Conservation (phyloP, 2,797 vertebrate species). For the Meriones psammophilus region DNA sequence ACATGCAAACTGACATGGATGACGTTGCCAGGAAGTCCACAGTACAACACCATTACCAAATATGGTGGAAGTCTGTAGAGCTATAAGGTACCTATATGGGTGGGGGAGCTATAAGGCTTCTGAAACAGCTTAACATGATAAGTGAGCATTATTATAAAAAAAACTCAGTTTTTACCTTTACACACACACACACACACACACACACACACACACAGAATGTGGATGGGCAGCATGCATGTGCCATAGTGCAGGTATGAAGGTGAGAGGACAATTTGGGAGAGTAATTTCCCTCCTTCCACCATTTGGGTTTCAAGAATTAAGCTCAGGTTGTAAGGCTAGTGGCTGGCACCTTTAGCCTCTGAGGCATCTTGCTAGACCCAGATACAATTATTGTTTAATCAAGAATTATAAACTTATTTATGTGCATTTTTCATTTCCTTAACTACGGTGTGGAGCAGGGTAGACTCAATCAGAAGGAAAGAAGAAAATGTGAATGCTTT, state of each 20-base stretch:
- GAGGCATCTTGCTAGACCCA: not conserved
- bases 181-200: not conserved
- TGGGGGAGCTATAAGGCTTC: not conserved
- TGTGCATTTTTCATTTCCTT: not conserved
- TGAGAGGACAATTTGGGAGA: not conserved
- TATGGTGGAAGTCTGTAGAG: not conserved
- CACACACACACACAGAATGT: not conserved
- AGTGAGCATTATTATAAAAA: not conserved
- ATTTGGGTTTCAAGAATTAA: not conserved
- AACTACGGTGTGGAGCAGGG: not conserved
- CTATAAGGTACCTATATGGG: not conserved
- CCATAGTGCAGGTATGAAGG: not conserved
- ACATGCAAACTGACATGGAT: not conserved
- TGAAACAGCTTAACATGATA: not conserved
- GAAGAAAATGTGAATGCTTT: not conserved
- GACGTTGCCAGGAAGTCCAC: not conserved
- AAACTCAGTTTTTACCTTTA: not conserved
- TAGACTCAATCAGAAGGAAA: not conserved
- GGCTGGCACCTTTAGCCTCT: not conserved
- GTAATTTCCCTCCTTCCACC: not conserved
- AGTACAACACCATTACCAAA: not conserved
- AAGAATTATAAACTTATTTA: not conserved
- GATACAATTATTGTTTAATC: slow-evolving; percentile 6
- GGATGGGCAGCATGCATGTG: not conserved
- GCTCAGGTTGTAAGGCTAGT: not conserved